Evolutionary conservation across 2,888 invertebrate genomes (phyloP), one percentile per base, ranked within the genome.

Genomic region (Parnassius glacialis): DNA sequence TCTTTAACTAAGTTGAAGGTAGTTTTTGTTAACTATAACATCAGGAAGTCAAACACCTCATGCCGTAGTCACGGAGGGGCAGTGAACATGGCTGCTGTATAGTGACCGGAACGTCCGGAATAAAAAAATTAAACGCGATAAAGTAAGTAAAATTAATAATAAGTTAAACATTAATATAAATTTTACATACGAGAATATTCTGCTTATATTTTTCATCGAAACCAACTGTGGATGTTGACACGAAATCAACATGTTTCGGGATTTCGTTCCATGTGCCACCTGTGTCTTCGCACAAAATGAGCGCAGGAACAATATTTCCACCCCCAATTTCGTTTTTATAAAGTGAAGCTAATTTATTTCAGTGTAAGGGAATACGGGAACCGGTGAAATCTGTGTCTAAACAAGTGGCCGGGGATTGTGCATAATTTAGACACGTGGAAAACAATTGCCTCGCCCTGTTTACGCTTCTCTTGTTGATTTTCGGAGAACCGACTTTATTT

Each of bases 351-450:
- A 66, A 71, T 68, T 71, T 70, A 67, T 66, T 65, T 67, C 44
- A 42, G 69, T 68, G 67, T 66, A 71, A 73, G 50, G 16, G 58
- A 42, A 25, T 42, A 76, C 74, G 67, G 68, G 70, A 77, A 75
- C 75, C 80, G 81, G 83, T 81, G 82, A 85, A 86, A 85, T 81
- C 76, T 74, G 72, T 74, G 74, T 73, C 78, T 73, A 78, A 82
- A 83, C 80, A 81, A 77, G 79, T 80, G 81, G 80, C 75, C 67
- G 74, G 74, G 72, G 74, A 70, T 74, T 70, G 72, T 81, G 84
- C 81, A 88, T 87, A 85, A 85, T 85, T 84, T 86, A 86, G 70
- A 69, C 77, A 75, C 74, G 73, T 69, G 73, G 74, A 73, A 81
- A 85, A 82, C 81, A 79, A 81, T 80, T 75, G 67, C 72, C 73